Evolutionary conservation across 2,113 vertebrate species (phyloP).

Genomic region (Lepisosteus osseus): DNA sequence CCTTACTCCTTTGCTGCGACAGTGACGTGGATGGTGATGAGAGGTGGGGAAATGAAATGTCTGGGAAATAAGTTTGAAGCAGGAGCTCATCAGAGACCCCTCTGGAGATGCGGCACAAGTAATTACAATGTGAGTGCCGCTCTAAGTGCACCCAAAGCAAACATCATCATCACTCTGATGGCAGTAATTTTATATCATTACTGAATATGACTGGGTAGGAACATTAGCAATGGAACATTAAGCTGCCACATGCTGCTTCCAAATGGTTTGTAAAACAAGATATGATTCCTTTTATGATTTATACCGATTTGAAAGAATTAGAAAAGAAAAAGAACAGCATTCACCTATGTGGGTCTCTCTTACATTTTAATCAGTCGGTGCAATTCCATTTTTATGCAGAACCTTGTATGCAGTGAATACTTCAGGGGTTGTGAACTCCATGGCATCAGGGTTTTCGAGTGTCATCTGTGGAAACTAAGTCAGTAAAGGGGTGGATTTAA

Average conservation of each 20-base stretch:
- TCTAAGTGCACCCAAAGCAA: slow-evolving; percentile 55
- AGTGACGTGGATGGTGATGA: neutral
- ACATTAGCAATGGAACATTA: slow-evolving; percentile 74
- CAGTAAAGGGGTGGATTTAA: no score
- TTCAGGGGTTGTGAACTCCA: no score
- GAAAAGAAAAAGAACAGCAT: slow-evolving; percentile 11
- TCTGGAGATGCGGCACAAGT: slow-evolving; percentile 25
- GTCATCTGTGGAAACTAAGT: no score
- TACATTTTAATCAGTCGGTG: no score
- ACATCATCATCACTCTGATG: slow-evolving; percentile 47
- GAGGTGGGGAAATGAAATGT: neutral
- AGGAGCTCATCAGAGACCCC: slow-evolving; percentile 12
- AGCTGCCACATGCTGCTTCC: slow-evolving; percentile 54
- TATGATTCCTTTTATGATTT: slow-evolving; percentile 59
- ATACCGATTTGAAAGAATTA: slow-evolving; percentile 37
- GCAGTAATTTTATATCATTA: slow-evolving; percentile 70
- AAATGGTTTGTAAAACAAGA: slow-evolving; percentile 72
- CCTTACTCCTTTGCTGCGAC: neutral
- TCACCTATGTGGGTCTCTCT: neutral
- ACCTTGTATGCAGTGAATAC: no score
- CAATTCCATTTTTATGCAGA: no score
- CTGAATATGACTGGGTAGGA: slow-evolving; percentile 65
- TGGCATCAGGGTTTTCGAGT: no score
- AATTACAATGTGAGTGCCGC: slow-evolving; percentile 52
- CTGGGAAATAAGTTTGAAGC: neutral